Evolutionary conservation across 2,113 vertebrate species (phyloP), one percentile per base, ranked within the genome.

Genomic region (Macquaria ambigua): DNA sequence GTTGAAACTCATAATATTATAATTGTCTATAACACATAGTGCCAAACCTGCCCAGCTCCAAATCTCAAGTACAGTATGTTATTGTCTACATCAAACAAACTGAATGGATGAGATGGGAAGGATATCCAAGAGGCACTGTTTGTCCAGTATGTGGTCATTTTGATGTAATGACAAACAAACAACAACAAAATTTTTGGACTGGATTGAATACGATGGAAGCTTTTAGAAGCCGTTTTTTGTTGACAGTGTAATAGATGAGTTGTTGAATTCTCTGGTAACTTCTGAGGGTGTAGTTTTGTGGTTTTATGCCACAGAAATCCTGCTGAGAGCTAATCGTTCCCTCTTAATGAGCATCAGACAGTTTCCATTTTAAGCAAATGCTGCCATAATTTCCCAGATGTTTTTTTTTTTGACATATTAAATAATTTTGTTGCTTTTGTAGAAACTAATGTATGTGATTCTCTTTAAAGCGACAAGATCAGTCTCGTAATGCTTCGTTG

Each of bases 331-430:
- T 61, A 31, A 50, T 77, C 41, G 46, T 77, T 72, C 46, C 43
- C n/a, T 50, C 31, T 15, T 31, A 10, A 6, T 43, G 31, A 23
- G 28, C 50, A n/a, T 68, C 58, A 72, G 55, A 21, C 16, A 31
- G n/a, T 74, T 50, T 74, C 20, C n/a, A 59, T 62, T 74, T 74
- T 16, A 75, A 63, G 37, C 21, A 41, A 68, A 78, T 46, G 6
- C 28, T 3, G 25, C n/a, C 62, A 52, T 52, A 53, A 18, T 46
- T 63, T 84, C 23, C 69, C 12, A 73, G 56, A 74, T 56, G n/a
- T 2, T 39, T 68, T 73, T 52, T 48, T 52, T 31, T 12, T 48
- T 25, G 12, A 18, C 9, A 9, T 20, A 37, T 63, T 72, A 23
- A 37, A 16, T 68, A 2, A 53, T n/a, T 31, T 14, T 64, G 31